Evolutionary conservation across 2,113 vertebrate species (phyloP).

Genomic region (Dicentrarchus labrax): DNA sequence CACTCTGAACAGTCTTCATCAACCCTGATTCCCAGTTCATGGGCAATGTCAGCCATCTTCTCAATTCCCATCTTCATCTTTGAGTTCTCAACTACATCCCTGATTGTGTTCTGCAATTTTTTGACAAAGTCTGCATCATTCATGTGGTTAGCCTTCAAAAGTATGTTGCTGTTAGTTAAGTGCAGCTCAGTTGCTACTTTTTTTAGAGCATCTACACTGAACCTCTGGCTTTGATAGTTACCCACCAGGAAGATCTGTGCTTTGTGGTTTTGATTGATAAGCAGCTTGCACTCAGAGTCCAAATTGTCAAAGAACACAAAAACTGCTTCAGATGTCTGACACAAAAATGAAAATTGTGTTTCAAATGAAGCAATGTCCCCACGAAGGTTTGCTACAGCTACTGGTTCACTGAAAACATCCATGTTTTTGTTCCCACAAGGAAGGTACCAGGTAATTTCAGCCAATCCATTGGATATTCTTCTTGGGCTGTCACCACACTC

Average conservation of each 20-base stretch:
- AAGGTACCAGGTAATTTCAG: slow-evolving; percentile 86
- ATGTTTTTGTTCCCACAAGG: slow-evolving; percentile 77
- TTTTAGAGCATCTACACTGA: slow-evolving; percentile 17
- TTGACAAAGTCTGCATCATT: slow-evolving; percentile 75
- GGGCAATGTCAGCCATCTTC: slow-evolving; percentile 58
- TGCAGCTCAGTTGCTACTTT: slow-evolving; percentile 28
- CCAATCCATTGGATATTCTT: slow-evolving; percentile 84
- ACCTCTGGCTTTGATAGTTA: slow-evolving; percentile 43
- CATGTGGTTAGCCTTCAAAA: slow-evolving; percentile 59
- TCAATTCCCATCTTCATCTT: slow-evolving; percentile 38
- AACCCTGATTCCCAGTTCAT: slow-evolving; percentile 68
- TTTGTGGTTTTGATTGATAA: slow-evolving; percentile 65
- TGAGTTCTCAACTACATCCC: slow-evolving; percentile 18
- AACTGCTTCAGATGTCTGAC: slow-evolving; percentile 82
- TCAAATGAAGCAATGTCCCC: slow-evolving; percentile 79
- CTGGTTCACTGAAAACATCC: slow-evolving; percentile 77
- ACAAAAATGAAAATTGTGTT: slow-evolving; percentile 83
- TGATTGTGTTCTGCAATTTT: slow-evolving; percentile 40
- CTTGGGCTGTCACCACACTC: slow-evolving; percentile 70
- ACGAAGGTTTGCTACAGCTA: slow-evolving; percentile 82
- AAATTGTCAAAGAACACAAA: slow-evolving; percentile 84
- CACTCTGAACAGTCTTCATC: slow-evolving; percentile 75
- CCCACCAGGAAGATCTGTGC: slow-evolving; percentile 69
- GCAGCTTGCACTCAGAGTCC: slow-evolving; percentile 60
- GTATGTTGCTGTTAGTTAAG: slow-evolving; percentile 51